Conservation (phyloP, 2,797 vertebrate genomes). For the Clarias laeviceps region DNA sequence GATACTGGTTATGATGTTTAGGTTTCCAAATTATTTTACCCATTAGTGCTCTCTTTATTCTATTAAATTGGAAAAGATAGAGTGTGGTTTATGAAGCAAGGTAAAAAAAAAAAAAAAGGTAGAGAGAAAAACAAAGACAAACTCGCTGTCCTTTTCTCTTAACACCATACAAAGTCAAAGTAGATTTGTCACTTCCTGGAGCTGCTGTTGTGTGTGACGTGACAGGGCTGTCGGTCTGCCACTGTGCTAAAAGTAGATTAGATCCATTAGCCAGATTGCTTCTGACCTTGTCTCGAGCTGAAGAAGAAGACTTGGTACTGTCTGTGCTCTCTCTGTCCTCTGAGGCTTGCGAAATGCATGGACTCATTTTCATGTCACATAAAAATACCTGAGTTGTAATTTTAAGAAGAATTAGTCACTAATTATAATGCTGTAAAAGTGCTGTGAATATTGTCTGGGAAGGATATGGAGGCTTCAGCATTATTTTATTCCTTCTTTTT, state of each 20-base stretch:
- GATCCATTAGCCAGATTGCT: constrained; percentile 69
- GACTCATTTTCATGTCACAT: constrained; percentile 10
- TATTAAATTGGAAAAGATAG: background rate
- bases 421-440: constrained; percentile 11
- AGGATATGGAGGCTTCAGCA: background rate
- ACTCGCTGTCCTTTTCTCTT: constrained; percentile 14
- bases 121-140: background rate
- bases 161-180: constrained; percentile 36
- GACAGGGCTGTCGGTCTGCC: constrained; percentile 68
- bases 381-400: background rate
- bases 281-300: constrained; percentile 63
- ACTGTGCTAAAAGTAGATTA: constrained; percentile 65
- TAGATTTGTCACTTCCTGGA: constrained; percentile 64
- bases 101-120: background rate
- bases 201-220: constrained; percentile 64
- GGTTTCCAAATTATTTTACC: background rate
- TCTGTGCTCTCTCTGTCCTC: constrained; percentile 35
- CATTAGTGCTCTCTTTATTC: background rate
- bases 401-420: background rate
- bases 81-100: background rate
- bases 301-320: constrained; percentile 23
- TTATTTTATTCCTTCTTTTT: background rate
- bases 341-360: background rate
- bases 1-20: background rate
- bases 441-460: background rate